These are phyloP conservation scores for Lacerta viridis DNA, from an alignment of 2,797 vertebrate genomes.

Conservation along the genomic window DNA sequence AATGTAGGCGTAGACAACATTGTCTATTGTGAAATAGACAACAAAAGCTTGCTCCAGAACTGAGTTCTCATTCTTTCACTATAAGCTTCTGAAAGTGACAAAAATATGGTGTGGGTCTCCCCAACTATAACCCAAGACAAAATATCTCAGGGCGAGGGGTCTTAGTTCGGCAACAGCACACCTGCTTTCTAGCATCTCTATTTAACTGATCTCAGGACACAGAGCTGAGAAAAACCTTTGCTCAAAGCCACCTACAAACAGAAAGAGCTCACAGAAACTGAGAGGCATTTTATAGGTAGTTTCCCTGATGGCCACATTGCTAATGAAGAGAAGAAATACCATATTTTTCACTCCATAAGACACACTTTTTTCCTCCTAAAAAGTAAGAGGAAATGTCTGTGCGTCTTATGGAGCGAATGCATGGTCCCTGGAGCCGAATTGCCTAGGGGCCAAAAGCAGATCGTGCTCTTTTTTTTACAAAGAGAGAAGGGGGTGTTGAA, in stretches of 20 bases:
- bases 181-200: background rate
- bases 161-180: background rate
- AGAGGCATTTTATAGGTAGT: background rate
- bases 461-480: too few species aligned
- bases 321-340: background rate
- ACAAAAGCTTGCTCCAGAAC: background rate
- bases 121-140: background rate
- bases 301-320: background rate
- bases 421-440: too few species aligned
- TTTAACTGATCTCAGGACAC: background rate
- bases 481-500: too few species aligned
- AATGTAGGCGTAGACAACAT: background rate
- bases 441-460: too few species aligned
- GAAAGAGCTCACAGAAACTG: background rate
- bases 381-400: too few species aligned
- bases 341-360: too few species aligned
- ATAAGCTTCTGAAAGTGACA: background rate
- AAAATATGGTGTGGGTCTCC: background rate
- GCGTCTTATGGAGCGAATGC: too few species aligned
- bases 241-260: background rate
- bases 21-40: background rate
- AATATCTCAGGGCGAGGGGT: background rate
- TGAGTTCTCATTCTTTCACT: background rate
- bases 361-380: too few species aligned
- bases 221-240: background rate